Conservation (phyloP, 2,888 invertebrate species). For the Synanthedon formicaeformis region DNA sequence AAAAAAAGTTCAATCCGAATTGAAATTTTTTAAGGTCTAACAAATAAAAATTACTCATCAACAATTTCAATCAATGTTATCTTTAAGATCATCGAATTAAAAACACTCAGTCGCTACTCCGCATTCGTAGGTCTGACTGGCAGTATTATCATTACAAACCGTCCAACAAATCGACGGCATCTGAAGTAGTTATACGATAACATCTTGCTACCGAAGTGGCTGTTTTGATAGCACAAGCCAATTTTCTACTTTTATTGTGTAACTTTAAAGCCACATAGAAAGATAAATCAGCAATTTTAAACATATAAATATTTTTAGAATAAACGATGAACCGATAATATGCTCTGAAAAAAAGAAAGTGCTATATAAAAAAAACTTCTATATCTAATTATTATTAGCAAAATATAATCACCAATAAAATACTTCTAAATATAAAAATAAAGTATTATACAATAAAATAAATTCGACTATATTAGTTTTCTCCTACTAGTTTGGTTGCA, state of each 20-base stretch:
- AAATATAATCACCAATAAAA: no score
- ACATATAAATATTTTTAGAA: no score
- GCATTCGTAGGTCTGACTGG: slow-evolving; percentile 9
- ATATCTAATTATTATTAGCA: no score
- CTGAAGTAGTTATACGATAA: slow-evolving; percentile 9
- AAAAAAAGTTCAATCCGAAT: background rate
- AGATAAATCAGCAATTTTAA: no score
- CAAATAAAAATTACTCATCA: background rate
- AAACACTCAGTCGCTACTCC: slow-evolving; percentile 6
- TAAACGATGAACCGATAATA: no score
- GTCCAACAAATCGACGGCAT: slow-evolving; percentile 11
- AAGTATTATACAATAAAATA: no score
- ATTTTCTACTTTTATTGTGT: background rate
- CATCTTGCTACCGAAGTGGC: slow-evolving; percentile 8
- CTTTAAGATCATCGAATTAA: slow-evolving; percentile 13
- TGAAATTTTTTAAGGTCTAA: background rate
- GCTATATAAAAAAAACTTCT: no score
- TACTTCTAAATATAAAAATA: no score
- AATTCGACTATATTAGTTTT: no score
- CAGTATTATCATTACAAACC: slow-evolving; percentile 7
- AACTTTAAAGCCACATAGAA: background rate
- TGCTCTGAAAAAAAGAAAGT: no score
- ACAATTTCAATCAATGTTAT: slow-evolving; percentile 11
- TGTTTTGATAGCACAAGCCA: slow-evolving; percentile 9
- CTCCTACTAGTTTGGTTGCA: no score